Evolutionary conservation across 2,888 invertebrate species (phyloP), one percentile per base, ranked within the genome.

Genomic region (Tridacna gigas): DNA sequence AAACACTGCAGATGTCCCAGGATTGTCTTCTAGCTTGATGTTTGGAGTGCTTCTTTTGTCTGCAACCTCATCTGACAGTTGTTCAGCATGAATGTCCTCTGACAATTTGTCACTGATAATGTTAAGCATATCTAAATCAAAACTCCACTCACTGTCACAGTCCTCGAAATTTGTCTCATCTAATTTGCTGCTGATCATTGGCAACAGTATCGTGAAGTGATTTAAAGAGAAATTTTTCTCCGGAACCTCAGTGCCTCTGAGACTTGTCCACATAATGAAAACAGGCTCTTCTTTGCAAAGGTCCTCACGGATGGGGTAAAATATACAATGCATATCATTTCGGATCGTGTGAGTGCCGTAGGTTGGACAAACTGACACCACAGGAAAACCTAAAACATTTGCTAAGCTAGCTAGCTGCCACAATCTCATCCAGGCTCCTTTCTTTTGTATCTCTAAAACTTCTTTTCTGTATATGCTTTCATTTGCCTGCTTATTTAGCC

Each of bases 331-430:
- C 73, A 73, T 73, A 25, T 73, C 73, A 15, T 73, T 73, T 26
- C 73, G 73, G 11, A 73, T 45, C 37, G 15, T 73, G 22, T 73
- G 73, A 13, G n/a, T 48, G 20, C 73, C 73, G 51, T 73, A 73
- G 15, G 20, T n/a, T 20, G 73, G 73, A 73, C 22, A 73, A 15
- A 73, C 73, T 37, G 73, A 73, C 18, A 73, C 73, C 45, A 73
- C 73, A 15, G 73, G 73, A 48, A 45, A 73, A 37, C 37, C 18
- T 20, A 73, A n/a, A n/a, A 73, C 45, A 45, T 73, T 73, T 45
- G 73, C 73, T 7, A 73, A n/a, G 51, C 47, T 73, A 20, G 73
- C 73, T 48, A 73, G n/a, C 48, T 73, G 73, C 73, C 73, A 37
- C 51, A 73, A 47, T n/a, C 73, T 48, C 73, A 73, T 73, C 20